Base-by-base conservation (phyloP, 1,140 invertebrate species). In the Meteorus sp. region DNA sequence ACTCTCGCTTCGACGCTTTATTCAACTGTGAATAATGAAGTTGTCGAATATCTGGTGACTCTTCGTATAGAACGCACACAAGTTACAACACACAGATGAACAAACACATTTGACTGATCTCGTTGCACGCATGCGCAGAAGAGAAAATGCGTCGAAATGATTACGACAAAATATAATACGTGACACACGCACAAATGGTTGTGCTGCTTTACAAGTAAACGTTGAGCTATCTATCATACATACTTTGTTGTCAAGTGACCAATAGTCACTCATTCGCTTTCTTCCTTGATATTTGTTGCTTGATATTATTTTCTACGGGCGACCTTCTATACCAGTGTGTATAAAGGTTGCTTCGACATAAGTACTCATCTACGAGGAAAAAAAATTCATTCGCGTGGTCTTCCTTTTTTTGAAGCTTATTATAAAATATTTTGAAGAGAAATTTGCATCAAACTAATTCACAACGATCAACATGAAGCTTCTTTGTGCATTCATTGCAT, bases 271-370 rank as follows among this genome's bases (percentile, higher is more conserved):
- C 23, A 52, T 41, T 3, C 23, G 25, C 22, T 25, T 50, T 23
- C 23, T 20, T 58, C 56, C 31, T 59, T 59, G 47, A 59, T 41
- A 63, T 51, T 63, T 56, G 29, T 60, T 56, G 57, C 52, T 53
- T 45, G 50, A 58, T 19, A 20, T 15, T 43, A n/a, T n/a, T 51
- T n/a, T n/a, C 22, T 43, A 45, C 51, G 66, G 31, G 64, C 60
- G 75, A 84, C 88, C 89, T 92, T 92, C 90, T 92, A 85, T 87
- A 83, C 89, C 89, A 91, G 90, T 90, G 89, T 82, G 89, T 90
- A 88, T 90, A 92, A 92, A 91, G 89, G 89, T 85, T 81, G 79
- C 71, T 68, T 66, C 62, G 54, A 48, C 11, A 57, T 62, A 59
- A 39, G 56, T 51, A n/a, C n/a, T n/a, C 58, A 55, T 62, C 55